Evolutionary conservation across 2,113 vertebrate species (phyloP).

Genomic region (Urocitellus parryii): DNA sequence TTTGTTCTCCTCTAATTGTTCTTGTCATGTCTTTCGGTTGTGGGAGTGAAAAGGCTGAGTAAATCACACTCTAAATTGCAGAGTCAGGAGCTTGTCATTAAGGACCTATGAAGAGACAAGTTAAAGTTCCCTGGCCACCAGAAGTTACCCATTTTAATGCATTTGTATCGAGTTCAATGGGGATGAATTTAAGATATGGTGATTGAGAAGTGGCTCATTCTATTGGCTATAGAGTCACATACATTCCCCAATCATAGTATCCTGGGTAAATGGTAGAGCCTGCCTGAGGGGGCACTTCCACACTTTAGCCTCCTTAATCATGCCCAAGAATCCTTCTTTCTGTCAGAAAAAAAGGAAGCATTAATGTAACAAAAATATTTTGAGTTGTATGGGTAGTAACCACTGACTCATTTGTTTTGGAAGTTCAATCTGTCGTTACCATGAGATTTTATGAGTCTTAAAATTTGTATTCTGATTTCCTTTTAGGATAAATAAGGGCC

Average conservation of each 20-base stretch:
- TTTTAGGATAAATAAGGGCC: background rate
- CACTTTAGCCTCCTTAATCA: background rate
- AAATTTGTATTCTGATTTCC: background rate
- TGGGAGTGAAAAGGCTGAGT: no score
- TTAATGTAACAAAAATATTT: constrained; percentile 2
- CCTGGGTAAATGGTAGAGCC: background rate
- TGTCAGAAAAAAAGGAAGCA: background rate
- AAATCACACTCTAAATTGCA: background rate
- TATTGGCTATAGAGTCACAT: background rate
- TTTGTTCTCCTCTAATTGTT: no score
- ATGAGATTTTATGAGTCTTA: background rate
- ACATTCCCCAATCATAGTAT: background rate
- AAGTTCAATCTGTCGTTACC: background rate
- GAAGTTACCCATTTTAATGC: background rate
- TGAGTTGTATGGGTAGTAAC: background rate
- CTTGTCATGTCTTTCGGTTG: no score
- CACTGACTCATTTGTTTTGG: background rate
- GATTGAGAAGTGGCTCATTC: background rate
- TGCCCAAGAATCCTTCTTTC: background rate
- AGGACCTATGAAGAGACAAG: background rate
- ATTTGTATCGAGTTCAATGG: background rate
- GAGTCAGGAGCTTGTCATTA: background rate
- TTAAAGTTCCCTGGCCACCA: background rate
- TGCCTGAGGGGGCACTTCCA: background rate
- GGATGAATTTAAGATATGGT: background rate